These are phyloP conservation scores for Macrophya annulata DNA, from an alignment of 2,888 invertebrate genomes.

Conservation along the genomic window DNA sequence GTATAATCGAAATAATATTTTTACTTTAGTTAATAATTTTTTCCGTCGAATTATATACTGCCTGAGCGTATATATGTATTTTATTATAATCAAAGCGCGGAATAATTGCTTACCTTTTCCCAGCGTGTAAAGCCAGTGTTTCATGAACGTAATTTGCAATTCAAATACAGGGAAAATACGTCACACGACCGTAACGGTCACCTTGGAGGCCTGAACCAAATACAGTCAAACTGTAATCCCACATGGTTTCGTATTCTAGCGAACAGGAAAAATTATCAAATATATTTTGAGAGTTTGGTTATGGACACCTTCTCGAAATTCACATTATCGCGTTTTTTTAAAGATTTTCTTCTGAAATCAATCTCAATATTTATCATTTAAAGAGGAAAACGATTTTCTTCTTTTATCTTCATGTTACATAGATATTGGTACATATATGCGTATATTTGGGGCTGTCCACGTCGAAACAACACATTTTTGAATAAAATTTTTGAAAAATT, in stretches of 20 bases:
- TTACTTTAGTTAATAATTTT: not conserved
- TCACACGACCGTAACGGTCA: slow-evolving; percentile 30
- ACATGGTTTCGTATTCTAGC: not conserved
- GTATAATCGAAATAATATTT: not conserved
- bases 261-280: no score
- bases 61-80: not conserved
- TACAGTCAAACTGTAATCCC: slow-evolving; percentile 12
- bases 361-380: no score
- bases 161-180: slow-evolving; percentile 21
- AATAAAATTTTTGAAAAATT: no score
- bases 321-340: no score
- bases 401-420: no score
- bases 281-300: not conserved
- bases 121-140: slow-evolving; percentile 30
- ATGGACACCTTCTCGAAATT: not conserved
- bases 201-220: not conserved
- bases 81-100: slow-evolving; percentile 19
- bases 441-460: no score
- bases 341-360: no score
- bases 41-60: slow-evolving; percentile 7
- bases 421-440: no score
- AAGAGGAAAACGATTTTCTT: no score
- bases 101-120: slow-evolving; percentile 38
- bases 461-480: no score
- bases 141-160: slow-evolving; percentile 38